phyloP scores from a whole-genome alignment of 92 coral and sea anemone species.

The Zoanthus sociatus region DNA sequence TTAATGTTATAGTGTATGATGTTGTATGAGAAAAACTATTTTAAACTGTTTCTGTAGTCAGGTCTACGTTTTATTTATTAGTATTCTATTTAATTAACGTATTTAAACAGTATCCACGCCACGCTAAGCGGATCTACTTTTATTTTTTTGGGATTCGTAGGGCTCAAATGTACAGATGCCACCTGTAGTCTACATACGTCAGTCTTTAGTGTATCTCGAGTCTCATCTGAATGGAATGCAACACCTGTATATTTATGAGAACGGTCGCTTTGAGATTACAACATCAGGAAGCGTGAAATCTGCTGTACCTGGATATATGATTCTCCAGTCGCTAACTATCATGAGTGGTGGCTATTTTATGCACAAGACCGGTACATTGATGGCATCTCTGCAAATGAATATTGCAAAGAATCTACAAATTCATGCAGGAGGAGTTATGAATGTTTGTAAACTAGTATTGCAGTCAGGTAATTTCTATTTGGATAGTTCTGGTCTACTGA shows the following conservation, averaged over 20 bases:
- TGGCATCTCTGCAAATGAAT: conserved; percentile 48
- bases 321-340: conserved; percentile 60
- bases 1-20: no score
- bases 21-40: no score
- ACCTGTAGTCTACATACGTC: conserved; percentile 44
- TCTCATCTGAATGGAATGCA: conserved; percentile 52
- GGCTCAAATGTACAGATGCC: conserved; percentile 54
- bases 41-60: no score
- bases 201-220: conserved; percentile 49
- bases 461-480: conserved; percentile 60
- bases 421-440: conserved; percentile 68
- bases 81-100: no score
- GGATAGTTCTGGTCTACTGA: conserved; percentile 67
- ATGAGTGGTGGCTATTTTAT: conserved; percentile 66
- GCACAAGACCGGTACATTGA: conserved; percentile 55
- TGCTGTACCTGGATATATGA: conserved; percentile 42
- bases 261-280: conserved; percentile 62
- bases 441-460: conserved; percentile 53
- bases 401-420: conserved; percentile 54
- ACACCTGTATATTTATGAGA: conserved; percentile 58
- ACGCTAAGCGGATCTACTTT: no score
- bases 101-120: no score
- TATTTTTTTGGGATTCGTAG: not conserved
- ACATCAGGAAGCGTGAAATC: conserved; percentile 63
- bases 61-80: no score